Conservation (phyloP, 2,797 vertebrate genomes). For the Semaprochilodus insignis region DNA sequence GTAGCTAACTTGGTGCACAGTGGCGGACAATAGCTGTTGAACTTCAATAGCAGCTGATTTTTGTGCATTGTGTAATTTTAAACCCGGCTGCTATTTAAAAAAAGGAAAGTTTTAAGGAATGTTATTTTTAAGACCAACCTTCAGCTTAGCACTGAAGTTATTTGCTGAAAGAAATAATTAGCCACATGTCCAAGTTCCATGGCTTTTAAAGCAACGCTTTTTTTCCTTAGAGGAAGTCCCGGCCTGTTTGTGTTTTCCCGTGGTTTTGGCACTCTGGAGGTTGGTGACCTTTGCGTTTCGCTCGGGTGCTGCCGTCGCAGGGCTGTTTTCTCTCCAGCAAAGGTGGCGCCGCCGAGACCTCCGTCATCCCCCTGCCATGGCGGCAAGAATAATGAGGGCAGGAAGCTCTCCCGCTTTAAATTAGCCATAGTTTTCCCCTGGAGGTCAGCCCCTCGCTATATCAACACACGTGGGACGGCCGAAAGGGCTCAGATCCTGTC, state of each 20-base stretch:
- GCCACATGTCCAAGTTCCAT: not conserved
- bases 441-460: slow-evolving; percentile 61
- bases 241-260: slow-evolving; percentile 56
- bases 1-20: no score
- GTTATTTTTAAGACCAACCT: not conserved
- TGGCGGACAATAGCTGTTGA: no score
- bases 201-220: slow-evolving; percentile 26
- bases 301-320: slow-evolving; percentile 37
- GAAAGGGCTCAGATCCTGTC: slow-evolving; percentile 34
- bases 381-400: slow-evolving; percentile 64
- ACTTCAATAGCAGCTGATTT: no score
- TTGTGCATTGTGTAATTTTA: no score
- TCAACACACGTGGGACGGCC: slow-evolving; percentile 54
- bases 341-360: slow-evolving; percentile 53
- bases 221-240: slow-evolving; percentile 44
- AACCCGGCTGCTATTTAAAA: no score
- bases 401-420: slow-evolving; percentile 62
- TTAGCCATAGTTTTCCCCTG: slow-evolving; percentile 62
- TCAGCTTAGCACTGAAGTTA: not conserved
- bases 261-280: slow-evolving; percentile 42
- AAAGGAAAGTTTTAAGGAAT: no score
- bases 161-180: slow-evolving; percentile 1
- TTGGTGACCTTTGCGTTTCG: slow-evolving; percentile 58
- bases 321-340: slow-evolving; percentile 60
- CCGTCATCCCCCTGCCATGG: slow-evolving; percentile 38